These are phyloP conservation scores for Channallabes apus DNA, from an alignment of 2,797 vertebrate genomes.

Conservation along the genomic window DNA sequence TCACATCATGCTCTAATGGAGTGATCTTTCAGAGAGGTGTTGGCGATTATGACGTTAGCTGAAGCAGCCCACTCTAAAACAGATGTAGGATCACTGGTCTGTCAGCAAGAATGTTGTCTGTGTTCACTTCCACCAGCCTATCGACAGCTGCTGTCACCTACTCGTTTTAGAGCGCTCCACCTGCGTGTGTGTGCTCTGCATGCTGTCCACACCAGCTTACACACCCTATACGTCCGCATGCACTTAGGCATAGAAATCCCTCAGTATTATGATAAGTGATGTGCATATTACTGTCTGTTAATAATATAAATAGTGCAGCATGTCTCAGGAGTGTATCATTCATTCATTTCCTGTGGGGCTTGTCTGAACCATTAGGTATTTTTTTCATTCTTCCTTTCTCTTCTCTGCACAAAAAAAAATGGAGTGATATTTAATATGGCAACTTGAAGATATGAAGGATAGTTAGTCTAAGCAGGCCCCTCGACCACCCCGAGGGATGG, in stretches of 20 bases:
- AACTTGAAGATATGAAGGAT: constrained; percentile 27
- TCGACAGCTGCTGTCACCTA: constrained; percentile 78
- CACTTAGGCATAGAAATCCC: constrained; percentile 32
- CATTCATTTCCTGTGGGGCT: not conserved
- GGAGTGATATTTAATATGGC: constrained; percentile 49
- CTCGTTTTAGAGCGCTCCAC: constrained; percentile 69
- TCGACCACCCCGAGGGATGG: constrained; percentile 63
- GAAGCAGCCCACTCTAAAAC: constrained; percentile 57
- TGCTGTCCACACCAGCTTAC: constrained; percentile 60
- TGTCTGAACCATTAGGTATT: not conserved
- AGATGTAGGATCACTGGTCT: constrained; percentile 62
- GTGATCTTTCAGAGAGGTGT: constrained; percentile 55
- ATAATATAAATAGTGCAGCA: not conserved
- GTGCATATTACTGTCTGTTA: constrained; percentile 1
- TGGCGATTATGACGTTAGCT: constrained; percentile 54
- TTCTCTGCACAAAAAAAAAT: constrained; percentile 1
- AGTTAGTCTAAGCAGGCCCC: constrained; percentile 48
- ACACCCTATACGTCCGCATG: constrained; percentile 47
- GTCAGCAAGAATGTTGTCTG: constrained; percentile 75
- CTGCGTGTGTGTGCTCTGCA: constrained; percentile 56
- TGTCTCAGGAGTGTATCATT: not conserved
- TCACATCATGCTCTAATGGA: constrained; percentile 52
- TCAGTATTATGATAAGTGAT: constrained; percentile 31
- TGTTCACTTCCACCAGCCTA: constrained; percentile 66
- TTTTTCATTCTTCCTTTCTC: not conserved